Base-by-base conservation (phyloP, 2,797 vertebrate species). In the Sebastolobus altivelis region DNA sequence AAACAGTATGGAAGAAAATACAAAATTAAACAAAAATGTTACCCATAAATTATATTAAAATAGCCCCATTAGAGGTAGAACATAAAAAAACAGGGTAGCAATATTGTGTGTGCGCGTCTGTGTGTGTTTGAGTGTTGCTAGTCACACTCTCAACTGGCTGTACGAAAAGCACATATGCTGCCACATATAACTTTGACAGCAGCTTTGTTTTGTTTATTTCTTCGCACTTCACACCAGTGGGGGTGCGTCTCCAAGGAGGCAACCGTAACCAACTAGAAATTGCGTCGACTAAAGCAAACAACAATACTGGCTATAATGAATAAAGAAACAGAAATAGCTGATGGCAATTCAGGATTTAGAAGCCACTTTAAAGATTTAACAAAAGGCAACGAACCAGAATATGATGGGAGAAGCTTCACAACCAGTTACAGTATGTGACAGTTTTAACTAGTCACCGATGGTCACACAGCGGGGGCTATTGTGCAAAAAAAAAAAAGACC, bases 171-270 rank as follows among this genome's bases (percentile, higher is more conserved):
- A 61, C 62, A 75, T 74, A 80, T 70, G 75, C 65, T 59, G 43
- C 56, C 63, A 70, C 65, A 27, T 37, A 67, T 65, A 80, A 74
- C 56, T 85, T 70, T 66, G 71, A 65, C 59, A 52, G 76, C 83
- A 83, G 84, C 79, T 85, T 79, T 33, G 79, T 77, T 84, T 72
- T 82, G 84, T 82, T 88, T 77, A 77, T 58, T 70, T 72, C 77
- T 67, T 76, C 80, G 63, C 54, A 72, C 56, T 82, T 81, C 82
- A 81, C 80, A 87, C 81, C 58, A 68, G 63, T 49, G 78, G 67
- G 61, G 43, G 58, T 35, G 82, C 29, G n/a, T 70, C 62, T 71
- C 13, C 25, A 59, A 71, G 75, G 56, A 83, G 74, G 65, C 62
- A 76, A 78, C 65, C 4, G 12, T 74, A 75, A 67, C 63, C 71